Evolutionary conservation across 35 echinoderm and acorn worm species (phyloP).

Genomic region (Ophioderma brevispina): DNA sequence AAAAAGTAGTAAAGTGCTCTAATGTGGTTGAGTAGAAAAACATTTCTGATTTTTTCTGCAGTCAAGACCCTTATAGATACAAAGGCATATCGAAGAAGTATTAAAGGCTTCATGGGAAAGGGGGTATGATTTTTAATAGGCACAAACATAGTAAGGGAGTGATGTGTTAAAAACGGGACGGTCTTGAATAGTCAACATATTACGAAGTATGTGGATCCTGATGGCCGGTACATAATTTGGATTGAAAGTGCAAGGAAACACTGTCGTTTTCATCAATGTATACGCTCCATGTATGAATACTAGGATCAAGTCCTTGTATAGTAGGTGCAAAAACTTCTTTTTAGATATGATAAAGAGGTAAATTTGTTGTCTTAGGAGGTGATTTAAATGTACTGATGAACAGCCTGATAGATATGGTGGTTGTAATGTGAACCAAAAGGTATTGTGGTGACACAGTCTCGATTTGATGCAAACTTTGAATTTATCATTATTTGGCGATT

Average conservation of each 20-base stretch:
- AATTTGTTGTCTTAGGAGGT: slow-evolving; percentile 2
- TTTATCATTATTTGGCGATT: slow-evolving; percentile 15
- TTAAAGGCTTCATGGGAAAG: neutral
- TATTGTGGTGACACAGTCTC: neutral
- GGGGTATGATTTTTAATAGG: neutral
- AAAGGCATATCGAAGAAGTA: too few species aligned
- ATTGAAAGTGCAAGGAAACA: neutral
- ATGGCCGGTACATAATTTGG: neutral
- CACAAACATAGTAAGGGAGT: slow-evolving; percentile 1
- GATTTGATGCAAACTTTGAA: neutral
- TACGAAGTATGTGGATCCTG: neutral
- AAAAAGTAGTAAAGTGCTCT: slow-evolving; percentile 41
- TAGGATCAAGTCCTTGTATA: slow-evolving; percentile 22
- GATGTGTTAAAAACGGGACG: neutral
- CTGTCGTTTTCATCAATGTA: neutral
- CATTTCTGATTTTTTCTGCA: slow-evolving; percentile 42
- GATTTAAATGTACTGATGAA: slow-evolving; percentile 11
- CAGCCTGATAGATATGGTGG: neutral
- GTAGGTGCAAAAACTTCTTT: neutral
- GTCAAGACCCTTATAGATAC: slow-evolving; percentile 36
- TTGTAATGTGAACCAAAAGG: neutral
- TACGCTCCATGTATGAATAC: neutral
- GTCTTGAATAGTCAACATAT: neutral
- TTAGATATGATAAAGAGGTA: neutral
- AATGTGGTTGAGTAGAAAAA: slow-evolving; percentile 27